phyloP scores from a whole-genome alignment of 2,113 vertebrate species.

The Cynocephalus volans region DNA sequence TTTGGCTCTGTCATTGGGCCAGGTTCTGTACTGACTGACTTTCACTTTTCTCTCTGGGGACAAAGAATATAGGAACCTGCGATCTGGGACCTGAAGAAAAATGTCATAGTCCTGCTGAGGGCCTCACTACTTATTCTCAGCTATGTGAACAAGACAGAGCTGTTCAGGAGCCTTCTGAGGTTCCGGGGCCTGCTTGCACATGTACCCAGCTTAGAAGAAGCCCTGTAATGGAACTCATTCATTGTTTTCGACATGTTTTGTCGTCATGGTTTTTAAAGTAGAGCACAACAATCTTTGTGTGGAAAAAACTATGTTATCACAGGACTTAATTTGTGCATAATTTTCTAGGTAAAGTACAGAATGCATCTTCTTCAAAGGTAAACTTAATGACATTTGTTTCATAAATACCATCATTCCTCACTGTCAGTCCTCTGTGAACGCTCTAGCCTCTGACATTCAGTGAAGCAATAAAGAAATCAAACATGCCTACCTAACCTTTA shows the following conservation, averaged over 20 bases:
- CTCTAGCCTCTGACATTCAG: conserved; percentile 87
- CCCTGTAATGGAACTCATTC: neutral
- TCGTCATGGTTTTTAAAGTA: conserved; percentile 64
- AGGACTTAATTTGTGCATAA: conserved; percentile 78
- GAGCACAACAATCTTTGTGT: conserved; percentile 2
- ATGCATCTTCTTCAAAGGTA: conserved; percentile 82
- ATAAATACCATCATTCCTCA: conserved; percentile 81
- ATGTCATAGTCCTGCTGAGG: neutral
- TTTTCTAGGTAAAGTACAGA: conserved; percentile 78
- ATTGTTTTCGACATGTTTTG: conserved; percentile 66
- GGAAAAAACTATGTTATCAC: conserved; percentile 57
- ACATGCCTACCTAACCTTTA: conserved; percentile 87
- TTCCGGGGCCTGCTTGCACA: neutral
- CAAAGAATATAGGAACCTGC: conserved; percentile 37
- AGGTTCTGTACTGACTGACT: conserved; percentile 25
- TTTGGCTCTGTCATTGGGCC: neutral
- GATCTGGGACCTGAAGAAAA: conserved; percentile 31
- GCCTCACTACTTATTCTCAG: neutral
- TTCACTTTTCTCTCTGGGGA: conserved; percentile 18
- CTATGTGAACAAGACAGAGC: neutral
- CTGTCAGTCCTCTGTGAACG: conserved; percentile 82
- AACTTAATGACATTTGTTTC: conserved; percentile 82
- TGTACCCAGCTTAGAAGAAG: conserved; percentile 34
- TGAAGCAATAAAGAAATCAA: conserved; percentile 87
- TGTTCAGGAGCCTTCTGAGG: conserved; percentile 29